These are phyloP conservation scores for Campoletis raptor DNA, from an alignment of 2,888 invertebrate species.

Conservation along the genomic window DNA sequence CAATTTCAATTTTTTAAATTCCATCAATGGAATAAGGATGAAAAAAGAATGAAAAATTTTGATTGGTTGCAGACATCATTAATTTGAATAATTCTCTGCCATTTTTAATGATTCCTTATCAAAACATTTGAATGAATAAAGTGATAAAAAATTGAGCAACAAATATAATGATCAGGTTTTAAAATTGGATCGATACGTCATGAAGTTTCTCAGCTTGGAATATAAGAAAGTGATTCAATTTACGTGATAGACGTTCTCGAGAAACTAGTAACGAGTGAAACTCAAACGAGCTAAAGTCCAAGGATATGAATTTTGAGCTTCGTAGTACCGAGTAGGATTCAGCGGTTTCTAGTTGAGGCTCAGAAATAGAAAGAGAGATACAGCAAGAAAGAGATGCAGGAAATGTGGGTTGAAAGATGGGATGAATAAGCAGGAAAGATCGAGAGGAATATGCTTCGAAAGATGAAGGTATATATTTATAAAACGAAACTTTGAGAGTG, in stretches of 20 bases:
- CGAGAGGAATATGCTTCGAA: conserved; percentile 13
- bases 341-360: conserved; percentile 30
- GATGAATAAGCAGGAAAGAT: neutral
- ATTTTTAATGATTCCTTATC: too few species aligned
- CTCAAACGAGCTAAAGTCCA: conserved; percentile 36
- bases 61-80: neutral
- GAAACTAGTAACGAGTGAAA: conserved; percentile 35
- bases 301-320: conserved; percentile 56
- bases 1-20: neutral
- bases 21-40: neutral
- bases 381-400: neutral
- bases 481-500: neutral
- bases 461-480: neutral
- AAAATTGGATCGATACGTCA: neutral
- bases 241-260: neutral
- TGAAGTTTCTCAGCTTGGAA: neutral
- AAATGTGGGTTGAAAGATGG: neutral
- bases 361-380: neutral
- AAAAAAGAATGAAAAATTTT: neutral
- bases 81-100: too few species aligned
- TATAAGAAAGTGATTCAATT: conserved; percentile 3
- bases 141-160: neutral
- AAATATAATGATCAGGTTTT: neutral
- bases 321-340: conserved; percentile 18
- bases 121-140: neutral